Conservation (phyloP, 2,888 invertebrate genomes). For the Calliphora vomitoria region DNA sequence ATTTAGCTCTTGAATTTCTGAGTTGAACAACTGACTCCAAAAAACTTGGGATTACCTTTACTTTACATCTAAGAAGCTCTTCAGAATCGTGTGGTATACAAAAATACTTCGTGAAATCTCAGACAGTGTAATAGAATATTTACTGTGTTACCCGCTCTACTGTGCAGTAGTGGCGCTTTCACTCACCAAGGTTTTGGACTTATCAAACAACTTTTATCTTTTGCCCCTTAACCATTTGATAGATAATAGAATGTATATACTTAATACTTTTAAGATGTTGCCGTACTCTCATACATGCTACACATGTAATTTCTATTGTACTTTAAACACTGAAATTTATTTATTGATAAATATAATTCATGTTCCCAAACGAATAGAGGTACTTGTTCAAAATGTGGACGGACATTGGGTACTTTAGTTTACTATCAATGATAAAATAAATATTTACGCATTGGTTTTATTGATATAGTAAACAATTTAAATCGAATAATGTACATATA, state of each 20-base stretch:
- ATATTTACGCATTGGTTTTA: background rate
- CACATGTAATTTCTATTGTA: slow-evolving; percentile 29
- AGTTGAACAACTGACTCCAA: too few relatives aligned
- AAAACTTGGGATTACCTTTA: too few relatives aligned
- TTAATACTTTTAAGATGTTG: background rate
- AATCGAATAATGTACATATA: background rate
- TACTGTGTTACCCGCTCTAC: too few relatives aligned
- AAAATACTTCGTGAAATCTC: too few relatives aligned
- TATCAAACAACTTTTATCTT: background rate
- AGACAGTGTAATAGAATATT: too few relatives aligned
- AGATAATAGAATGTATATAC: background rate
- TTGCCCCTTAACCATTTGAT: background rate
- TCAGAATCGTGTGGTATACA: too few relatives aligned
- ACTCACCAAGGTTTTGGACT: background rate
- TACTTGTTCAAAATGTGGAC: background rate
- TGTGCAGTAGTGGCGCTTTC: too few relatives aligned
- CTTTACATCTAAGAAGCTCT: too few relatives aligned
- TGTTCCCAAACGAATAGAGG: too few relatives aligned
- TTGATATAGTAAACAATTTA: background rate
- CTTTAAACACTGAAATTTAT: background rate
- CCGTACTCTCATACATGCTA: background rate
- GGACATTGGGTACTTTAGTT: background rate
- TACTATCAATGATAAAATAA: background rate
- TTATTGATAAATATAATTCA: background rate
- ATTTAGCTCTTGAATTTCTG: too few relatives aligned